Percentiles rank a stretch among this genome's conserved stretches.
These are phyloP conservation scores for Labroides dimidiatus DNA, from an alignment of 2,797 vertebrate genomes.

Conservation along the genomic window DNA sequence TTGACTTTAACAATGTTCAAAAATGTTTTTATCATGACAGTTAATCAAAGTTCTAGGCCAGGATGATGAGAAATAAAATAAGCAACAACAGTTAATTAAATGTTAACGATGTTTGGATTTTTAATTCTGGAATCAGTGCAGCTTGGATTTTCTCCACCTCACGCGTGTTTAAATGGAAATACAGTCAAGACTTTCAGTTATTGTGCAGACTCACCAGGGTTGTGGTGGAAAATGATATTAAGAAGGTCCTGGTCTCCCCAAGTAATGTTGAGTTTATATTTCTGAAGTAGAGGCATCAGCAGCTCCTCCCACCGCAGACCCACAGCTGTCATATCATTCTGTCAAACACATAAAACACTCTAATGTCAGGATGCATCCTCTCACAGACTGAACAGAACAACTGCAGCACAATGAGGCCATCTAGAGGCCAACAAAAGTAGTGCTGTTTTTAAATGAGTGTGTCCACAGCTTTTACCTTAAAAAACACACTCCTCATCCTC, in stretches of 20 bases:
- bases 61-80: too few species aligned
- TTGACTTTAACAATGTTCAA: too few species aligned
- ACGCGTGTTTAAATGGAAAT: too few species aligned
- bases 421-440: slow-evolving; percentile 59
- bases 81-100: too few species aligned
- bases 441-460: slow-evolving; percentile 1
- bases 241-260: slow-evolving; percentile 97
- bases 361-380: neutral
- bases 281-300: slow-evolving; percentile 93
- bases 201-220: slow-evolving; percentile 86
- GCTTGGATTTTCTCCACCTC: too few species aligned
- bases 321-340: slow-evolving; percentile 95
- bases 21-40: too few species aligned
- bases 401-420: slow-evolving; percentile 46
- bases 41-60: too few species aligned
- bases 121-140: too few species aligned
- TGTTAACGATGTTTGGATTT: too few species aligned
- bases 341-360: neutral
- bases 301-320: slow-evolving; percentile 91
- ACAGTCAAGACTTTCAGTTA: too few species aligned
- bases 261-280: slow-evolving; percentile 96
- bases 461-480: slow-evolving; percentile 82
- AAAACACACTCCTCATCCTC: slow-evolving; percentile 89
- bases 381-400: neutral
- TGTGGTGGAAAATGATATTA: slow-evolving; percentile 96